Evolutionary conservation across 1,140 invertebrate species (phyloP), one percentile per base, ranked within the genome.

Genomic region (Eurosta solidaginis): DNA sequence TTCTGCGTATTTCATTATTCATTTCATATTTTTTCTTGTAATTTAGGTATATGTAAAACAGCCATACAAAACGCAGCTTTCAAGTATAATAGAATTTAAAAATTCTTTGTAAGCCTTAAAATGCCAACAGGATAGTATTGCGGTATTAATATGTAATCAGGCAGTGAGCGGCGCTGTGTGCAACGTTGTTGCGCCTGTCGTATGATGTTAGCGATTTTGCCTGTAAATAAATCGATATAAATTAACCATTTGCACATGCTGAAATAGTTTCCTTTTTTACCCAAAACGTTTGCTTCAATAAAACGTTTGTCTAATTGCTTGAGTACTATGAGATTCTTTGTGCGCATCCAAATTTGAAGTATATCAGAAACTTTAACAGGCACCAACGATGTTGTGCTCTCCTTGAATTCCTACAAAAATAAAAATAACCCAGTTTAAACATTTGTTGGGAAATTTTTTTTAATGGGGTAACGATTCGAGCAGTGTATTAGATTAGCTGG

Each of bases 91-190:
- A 68, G n/a, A n/a, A 40, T 68, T 68, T 68, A 68, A 68, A 33
- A 85, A 81, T 84, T 83, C 45, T 83, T 83, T 29, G 80, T 84
- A 68, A 86, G 79, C 73, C 77, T 85, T 73, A 87, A 78, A 81
- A 81, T 83, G 40, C 85, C 85, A 79, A 80, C 77, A 29, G 79
- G 80, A 80, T 87, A 87, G 85, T 85, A 87, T 83, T 86, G 85
- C 73, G 85, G 85, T 79, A 87, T 84, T 78, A 84, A 80, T 42
- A 87, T 79, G 78, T 80, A 81, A 54, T 87, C 85, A 22, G 85
- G 82, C 77, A 86, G 45, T 20, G 79, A 78, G 4, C 81, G 83
- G 20, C 80, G 83, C 74, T 78, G 74, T 54, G 81, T 76, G 63
- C 42, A 78, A 73, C 78, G 80, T 54, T 81, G 80, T 40, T 81